Evolutionary conservation across 1,140 invertebrate species (phyloP).

Genomic region (Phymorhynchus buccinoides): DNA sequence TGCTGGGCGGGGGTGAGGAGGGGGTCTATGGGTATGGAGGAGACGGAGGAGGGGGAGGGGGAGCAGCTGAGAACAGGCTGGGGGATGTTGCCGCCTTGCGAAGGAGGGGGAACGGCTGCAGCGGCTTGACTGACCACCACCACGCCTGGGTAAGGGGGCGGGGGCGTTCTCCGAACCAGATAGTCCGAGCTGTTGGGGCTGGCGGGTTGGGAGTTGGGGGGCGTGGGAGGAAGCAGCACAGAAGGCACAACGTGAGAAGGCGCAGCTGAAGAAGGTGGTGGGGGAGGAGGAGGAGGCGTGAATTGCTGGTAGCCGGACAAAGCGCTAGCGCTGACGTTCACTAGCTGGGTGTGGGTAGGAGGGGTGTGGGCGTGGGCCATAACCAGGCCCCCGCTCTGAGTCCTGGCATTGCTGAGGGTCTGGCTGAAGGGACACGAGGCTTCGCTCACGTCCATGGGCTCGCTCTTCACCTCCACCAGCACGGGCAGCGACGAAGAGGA

Average conservation of each 20-base stretch:
- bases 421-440: constrained; percentile 62
- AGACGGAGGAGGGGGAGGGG: constrained; percentile 46
- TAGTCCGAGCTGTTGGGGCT: constrained; percentile 62
- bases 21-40: constrained; percentile 45
- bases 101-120: constrained; percentile 36
- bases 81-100: constrained; percentile 42
- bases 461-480: constrained; percentile 55
- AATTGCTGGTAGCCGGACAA: constrained; percentile 5
- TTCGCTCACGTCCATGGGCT: constrained; percentile 58
- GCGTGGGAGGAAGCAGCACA: constrained; percentile 65
- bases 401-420: constrained; percentile 31
- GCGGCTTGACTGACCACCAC: constrained; percentile 35
- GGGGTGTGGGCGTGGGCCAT: not conserved
- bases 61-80: constrained; percentile 48
- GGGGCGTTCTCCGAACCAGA: constrained; percentile 61
- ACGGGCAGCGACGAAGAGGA: not conserved
- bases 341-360: constrained; percentile 13
- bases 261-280: constrained; percentile 26
- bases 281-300: constrained; percentile 22
- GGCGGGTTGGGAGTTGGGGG: constrained; percentile 68
- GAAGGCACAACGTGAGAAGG: constrained; percentile 60
- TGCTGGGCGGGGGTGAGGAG: constrained; percentile 6
- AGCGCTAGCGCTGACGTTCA: not conserved
- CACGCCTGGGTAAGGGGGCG: constrained; percentile 68
- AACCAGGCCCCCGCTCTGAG: constrained; percentile 35